Evolutionary conservation across 2,888 invertebrate species (phyloP).

Genomic region (Cotesia congregata): DNA sequence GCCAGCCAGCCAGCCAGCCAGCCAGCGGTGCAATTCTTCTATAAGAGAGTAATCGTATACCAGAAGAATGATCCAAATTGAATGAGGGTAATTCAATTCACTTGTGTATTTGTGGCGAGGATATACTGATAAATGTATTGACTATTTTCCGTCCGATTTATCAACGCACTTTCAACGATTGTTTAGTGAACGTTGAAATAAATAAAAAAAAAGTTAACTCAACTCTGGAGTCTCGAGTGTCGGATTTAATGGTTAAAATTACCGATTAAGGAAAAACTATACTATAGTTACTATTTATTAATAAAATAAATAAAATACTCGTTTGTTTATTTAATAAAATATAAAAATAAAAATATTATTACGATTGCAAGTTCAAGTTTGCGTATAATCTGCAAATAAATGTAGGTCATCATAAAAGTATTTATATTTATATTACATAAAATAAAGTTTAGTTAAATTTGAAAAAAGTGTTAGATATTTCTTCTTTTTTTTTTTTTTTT

Average conservation of each 20-base stretch:
- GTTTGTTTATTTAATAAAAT: not conserved
- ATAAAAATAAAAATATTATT: no score
- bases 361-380: not conserved
- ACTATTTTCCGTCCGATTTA: not conserved
- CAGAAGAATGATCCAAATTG: not conserved
- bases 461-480: not conserved
- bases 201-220: no score
- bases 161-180: not conserved
- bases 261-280: no score
- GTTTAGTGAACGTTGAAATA: no score
- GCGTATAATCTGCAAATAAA: not conserved
- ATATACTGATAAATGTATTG: not conserved
- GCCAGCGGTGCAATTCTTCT: not conserved
- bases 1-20: not conserved
- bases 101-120: not conserved
- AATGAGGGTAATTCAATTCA: not conserved
- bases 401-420: not conserved
- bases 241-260: no score
- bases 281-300: no score
- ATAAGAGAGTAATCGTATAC: not conserved
- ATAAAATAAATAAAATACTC: no score
- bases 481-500: not conserved
- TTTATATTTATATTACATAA: not conserved
- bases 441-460: not conserved
- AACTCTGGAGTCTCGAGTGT: no score